phyloP scores from a whole-genome alignment of 2,113 vertebrate genomes.

The Marcusenius ussheri region DNA sequence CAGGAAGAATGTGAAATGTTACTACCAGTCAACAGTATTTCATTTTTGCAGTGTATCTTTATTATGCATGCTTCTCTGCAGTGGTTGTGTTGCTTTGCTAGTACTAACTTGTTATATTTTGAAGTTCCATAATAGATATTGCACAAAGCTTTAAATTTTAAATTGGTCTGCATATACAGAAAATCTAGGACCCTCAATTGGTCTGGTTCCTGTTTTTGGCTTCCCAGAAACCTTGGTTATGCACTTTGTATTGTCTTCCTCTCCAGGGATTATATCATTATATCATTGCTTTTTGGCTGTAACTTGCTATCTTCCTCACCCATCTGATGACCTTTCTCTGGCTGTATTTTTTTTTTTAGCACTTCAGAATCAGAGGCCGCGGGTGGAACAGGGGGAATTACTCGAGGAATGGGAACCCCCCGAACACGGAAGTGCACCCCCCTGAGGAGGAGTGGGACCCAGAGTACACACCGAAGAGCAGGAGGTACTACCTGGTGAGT shows the following conservation, averaged over 20 bases:
- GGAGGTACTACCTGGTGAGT: constrained; percentile 96
- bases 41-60: neutral
- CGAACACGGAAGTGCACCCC: constrained; percentile 63
- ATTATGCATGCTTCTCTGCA: neutral
- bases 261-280: neutral
- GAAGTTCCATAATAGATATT: neutral
- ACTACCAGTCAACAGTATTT: neutral
- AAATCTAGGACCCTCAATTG: neutral
- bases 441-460: constrained; percentile 96
- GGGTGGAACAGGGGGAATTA: constrained; percentile 90
- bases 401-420: constrained; percentile 73
- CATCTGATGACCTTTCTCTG: neutral
- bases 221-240: neutral
- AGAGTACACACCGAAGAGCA: constrained; percentile 96
- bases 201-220: neutral
- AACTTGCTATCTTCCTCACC: neutral
- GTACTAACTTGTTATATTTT: neutral
- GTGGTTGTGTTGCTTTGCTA: neutral
- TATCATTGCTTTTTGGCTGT: neutral
- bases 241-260: neutral
- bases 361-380: constrained; percentile 84
- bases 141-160: neutral
- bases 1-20: neutral
- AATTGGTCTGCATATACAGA: neutral
- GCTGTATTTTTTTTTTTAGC: constrained; percentile 46